Percentiles rank a stretch among this genome's conserved stretches.
Evolutionary conservation across 23 tunicate genomes (phyloP).

Genomic region (Halocynthia roretzi): DNA sequence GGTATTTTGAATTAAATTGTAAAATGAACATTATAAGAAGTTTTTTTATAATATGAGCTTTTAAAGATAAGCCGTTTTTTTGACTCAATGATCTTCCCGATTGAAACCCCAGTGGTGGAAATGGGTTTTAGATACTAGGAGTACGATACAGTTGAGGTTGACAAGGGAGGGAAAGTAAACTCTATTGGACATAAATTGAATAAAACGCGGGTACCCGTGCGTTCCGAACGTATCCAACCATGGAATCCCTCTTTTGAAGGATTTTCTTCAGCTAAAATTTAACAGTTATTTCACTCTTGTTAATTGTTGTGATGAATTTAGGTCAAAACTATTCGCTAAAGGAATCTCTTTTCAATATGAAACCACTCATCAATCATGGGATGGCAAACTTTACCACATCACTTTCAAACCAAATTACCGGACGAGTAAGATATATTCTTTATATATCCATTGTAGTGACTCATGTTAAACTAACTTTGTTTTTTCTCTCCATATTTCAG

Average conservation of each 20-base stretch:
- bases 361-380: slow-evolving; percentile 56
- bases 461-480: neutral
- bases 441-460: neutral
- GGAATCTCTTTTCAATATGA: slow-evolving; percentile 43
- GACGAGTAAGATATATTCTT: slow-evolving; percentile 23
- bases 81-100: no score
- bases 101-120: no score
- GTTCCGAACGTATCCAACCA: no score
- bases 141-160: no score
- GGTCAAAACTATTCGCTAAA: slow-evolving; percentile 1
- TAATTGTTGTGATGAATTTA: neutral
- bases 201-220: no score
- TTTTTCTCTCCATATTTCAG: neutral
- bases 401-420: slow-evolving; percentile 44
- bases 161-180: no score
- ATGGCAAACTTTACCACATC: slow-evolving; percentile 11
- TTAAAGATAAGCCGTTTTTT: no score
- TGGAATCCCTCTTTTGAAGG: no score
- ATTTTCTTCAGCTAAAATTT: neutral
- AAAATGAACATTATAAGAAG: neutral
- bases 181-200: no score
- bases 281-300: neutral
- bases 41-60: neutral
- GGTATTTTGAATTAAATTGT: neutral
- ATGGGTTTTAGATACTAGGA: no score